Base-by-base conservation (phyloP, 2,888 invertebrate species). In the Eilema caniola region DNA sequence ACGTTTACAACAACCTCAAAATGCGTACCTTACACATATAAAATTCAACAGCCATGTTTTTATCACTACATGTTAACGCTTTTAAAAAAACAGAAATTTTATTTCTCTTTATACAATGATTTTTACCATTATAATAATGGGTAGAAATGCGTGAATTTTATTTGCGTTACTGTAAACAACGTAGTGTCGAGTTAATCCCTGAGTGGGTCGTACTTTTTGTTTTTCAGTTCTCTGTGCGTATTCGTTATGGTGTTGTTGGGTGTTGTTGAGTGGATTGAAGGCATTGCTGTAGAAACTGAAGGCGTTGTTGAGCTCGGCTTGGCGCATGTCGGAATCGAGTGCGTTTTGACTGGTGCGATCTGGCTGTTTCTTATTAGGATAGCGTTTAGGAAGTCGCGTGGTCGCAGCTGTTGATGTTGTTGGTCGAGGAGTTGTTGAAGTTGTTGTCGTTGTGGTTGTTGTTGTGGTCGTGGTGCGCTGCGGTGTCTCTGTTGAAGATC, bases 1-100 rank as follows among this genome's bases (percentile, higher is more conserved):
- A 85, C 85, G 83, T 86, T 89, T 89, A 91, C 89, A 93, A 94
- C 91, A 93, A 93, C 89, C 88, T 89, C 89, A 86, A 89, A 89
- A 92, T 90, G 91, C 88, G 87, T 90, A 89, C 85, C 84, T 88
- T 82, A 85, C 73, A 85, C 82, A 86, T 92, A 90, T 88, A 92
- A 92, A 92, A 92, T 90, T 93, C 88, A 93, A 95, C 95, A 95
- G 95, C 94, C 95, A 94, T 93, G 83, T 89, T 92, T 91, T 88
- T 90, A 93, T 93, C 91, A 94, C 92, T 93, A 92, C 89, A 83
- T 89, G 83, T 81, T 83, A 75, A 81, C 81, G 75, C 84, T 82
- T 85, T 81, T 73, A 78, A 76, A 77, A 79, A 76, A 63, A 74
- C 75, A 81, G 82, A 87, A 86, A 84, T 83, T 79, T 81, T 82